These are phyloP conservation scores for Leuciscus waleckii DNA, from an alignment of 2,797 vertebrate genomes.

Conservation along the genomic window DNA sequence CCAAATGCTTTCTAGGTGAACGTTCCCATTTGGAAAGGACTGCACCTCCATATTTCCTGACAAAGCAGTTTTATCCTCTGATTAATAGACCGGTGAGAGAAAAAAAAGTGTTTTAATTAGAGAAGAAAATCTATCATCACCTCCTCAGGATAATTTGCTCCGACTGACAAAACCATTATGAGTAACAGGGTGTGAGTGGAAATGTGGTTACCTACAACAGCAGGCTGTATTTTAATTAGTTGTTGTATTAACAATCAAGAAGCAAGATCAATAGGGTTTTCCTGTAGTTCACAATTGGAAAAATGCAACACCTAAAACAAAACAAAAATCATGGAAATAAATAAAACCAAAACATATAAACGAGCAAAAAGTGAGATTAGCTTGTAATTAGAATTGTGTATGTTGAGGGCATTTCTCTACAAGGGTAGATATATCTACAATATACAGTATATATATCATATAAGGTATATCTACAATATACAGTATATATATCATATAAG, in stretches of 20 bases:
- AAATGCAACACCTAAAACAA: slow-evolving; percentile 45
- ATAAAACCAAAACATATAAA: slow-evolving; percentile 29
- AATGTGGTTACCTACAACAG: slow-evolving; percentile 70
- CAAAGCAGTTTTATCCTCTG: slow-evolving; percentile 66
- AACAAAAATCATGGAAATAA: slow-evolving; percentile 3
- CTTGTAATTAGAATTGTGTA: slow-evolving; percentile 72
- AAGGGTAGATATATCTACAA: not conserved
- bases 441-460: slow-evolving; percentile 11
- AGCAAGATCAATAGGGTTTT: slow-evolving; percentile 50
- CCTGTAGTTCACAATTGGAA: slow-evolving; percentile 24
- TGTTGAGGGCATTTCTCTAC: slow-evolving; percentile 42
- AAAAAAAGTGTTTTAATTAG: slow-evolving; percentile 69
- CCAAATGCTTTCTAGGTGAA: slow-evolving; percentile 49
- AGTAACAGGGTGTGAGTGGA: slow-evolving; percentile 66
- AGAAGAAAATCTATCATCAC: slow-evolving; percentile 71
- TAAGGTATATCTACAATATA: not conserved
- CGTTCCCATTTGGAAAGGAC: slow-evolving; percentile 52
- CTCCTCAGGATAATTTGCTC: slow-evolving; percentile 70
- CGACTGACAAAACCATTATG: slow-evolving; percentile 68
- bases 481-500: slow-evolving; percentile 1
- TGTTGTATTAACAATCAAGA: slow-evolving; percentile 64
- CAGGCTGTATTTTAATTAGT: slow-evolving; percentile 69
- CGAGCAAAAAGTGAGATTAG: slow-evolving; percentile 69
- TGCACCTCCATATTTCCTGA: slow-evolving; percentile 59
- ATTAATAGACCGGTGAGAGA: slow-evolving; percentile 69